These are phyloP conservation scores for Synergus itoensis DNA, from an alignment of 2,888 invertebrate genomes.

Conservation along the genomic window DNA sequence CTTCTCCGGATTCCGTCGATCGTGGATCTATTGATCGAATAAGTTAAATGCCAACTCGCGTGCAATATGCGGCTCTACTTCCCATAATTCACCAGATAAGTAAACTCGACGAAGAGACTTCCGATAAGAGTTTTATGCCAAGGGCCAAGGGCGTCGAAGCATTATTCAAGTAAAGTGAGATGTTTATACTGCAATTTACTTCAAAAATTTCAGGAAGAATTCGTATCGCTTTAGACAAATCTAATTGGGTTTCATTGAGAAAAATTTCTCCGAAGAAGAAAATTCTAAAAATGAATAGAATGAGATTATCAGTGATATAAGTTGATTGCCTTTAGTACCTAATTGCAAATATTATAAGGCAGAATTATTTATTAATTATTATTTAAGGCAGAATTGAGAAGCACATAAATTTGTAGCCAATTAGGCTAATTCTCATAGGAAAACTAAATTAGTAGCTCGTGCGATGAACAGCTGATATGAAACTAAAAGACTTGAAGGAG, in stretches of 20 bases:
- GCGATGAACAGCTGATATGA: slow-evolving; percentile 25
- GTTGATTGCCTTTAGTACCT: slow-evolving; percentile 1
- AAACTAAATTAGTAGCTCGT: slow-evolving; percentile 18
- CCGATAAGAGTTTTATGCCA: slow-evolving; percentile 17
- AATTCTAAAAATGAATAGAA: neutral
- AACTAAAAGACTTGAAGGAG: slow-evolving; percentile 1
- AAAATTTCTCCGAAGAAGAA: neutral
- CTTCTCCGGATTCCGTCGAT: slow-evolving; percentile 9
- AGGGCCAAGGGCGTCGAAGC: slow-evolving; percentile 16
- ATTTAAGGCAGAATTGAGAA: neutral
- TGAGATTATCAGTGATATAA: neutral
- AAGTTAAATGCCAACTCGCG: slow-evolving; percentile 47
- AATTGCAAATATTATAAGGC: slow-evolving; percentile 7
- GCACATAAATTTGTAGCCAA: slow-evolving; percentile 16
- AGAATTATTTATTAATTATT: too few species aligned
- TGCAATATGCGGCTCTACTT: slow-evolving; percentile 44
- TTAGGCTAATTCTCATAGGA: neutral
- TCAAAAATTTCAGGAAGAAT: neutral
- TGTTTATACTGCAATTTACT: neutral
- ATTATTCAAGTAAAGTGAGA: neutral
- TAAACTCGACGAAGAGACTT: neutral
- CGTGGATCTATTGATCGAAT: slow-evolving; percentile 47
- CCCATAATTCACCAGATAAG: slow-evolving; percentile 47
- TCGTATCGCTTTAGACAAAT: neutral
- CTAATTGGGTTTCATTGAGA: neutral